Conservation (phyloP, 2,888 invertebrate genomes). For the Melolontha melolontha region DNA sequence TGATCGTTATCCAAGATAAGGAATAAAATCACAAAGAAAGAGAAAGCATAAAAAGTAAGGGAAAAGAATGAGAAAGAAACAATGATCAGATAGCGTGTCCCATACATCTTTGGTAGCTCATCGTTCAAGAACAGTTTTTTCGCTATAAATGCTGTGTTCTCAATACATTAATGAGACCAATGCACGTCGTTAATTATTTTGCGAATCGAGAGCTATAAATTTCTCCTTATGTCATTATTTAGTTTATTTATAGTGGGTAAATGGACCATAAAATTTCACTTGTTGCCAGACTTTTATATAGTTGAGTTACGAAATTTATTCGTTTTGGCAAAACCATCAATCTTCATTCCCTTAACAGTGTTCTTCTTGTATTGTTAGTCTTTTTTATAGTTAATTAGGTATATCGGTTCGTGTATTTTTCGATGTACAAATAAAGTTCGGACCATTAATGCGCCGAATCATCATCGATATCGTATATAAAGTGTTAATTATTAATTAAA, state of each 20-base stretch:
- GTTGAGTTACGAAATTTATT: constrained; percentile 30
- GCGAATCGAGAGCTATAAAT: constrained; percentile 38
- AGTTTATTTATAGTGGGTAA: constrained; percentile 36
- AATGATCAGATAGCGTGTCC: constrained; percentile 33
- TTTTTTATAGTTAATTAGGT: neutral
- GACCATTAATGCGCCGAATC: no score
- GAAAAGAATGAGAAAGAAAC: constrained; percentile 13
- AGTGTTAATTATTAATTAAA: no score
- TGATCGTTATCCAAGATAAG: constrained; percentile 5
- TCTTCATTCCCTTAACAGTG: neutral
- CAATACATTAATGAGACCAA: constrained; percentile 31
- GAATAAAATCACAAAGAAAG: constrained; percentile 17
- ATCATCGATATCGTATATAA: no score
- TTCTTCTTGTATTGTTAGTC: neutral
- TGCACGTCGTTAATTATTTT: constrained; percentile 36
- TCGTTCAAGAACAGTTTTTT: constrained; percentile 25
- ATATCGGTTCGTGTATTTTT: no score
- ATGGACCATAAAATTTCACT: constrained; percentile 41
- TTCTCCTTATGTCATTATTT: constrained; percentile 31
- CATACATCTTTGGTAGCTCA: constrained; percentile 34
- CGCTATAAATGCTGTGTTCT: constrained; percentile 23
- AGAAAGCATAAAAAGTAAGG: constrained; percentile 2
- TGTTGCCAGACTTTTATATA: constrained; percentile 23
- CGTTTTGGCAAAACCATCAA: constrained; percentile 11
- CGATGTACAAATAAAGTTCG: no score